Evolutionary conservation across 2,797 vertebrate species (phyloP), one percentile per base, ranked within the genome.

Genomic region (Oreochromis mossambicus): DNA sequence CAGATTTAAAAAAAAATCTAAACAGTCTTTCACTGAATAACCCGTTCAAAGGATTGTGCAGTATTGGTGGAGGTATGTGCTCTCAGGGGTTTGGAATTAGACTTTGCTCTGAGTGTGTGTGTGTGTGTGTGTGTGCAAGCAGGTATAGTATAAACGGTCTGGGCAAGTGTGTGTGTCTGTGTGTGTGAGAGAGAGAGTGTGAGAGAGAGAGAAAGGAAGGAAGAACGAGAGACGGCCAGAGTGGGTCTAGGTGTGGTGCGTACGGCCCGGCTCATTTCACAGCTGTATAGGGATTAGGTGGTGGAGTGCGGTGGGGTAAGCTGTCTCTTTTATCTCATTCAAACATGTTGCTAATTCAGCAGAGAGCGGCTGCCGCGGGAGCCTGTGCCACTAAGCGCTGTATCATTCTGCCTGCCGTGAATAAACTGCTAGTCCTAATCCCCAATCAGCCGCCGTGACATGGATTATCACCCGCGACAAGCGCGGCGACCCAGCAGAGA

Each of bases 311-410:
- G 91, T 93, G 96, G 96, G 96, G 90, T 97, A 97, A 97, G 96
- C 96, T 90, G 92, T 90, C 95, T 93, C 95, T 97, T 98, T 98
- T 98, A 98, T 98, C 97, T 97, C 97, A 97, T 97, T 97, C 97
- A 97, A 97, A 97, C 97, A 97, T 97, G 96, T 96, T 97, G 97
- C 97, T 97, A 97, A 98, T 97, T 97, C 97, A 98, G 97, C 97
- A 97, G 96, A 96, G 96, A 95, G 92, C 95, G 91, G 91, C 95
- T 95, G 96, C 96, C 95, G 96, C 95, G 89, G 96, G 95, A 95
- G 94, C 94, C 96, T 91, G 91, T 93, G 93, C 86, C 94, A 88
- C 96, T 97, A 97, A 97, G 96, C 95, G 95, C 97, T 96, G 96
- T 95, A 97, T 97, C 97, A 97, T 96, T 97, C 96, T 96, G 96